These are phyloP conservation scores for Sapayoa aenigma DNA, from an alignment of 2,113 vertebrate species.

Conservation along the genomic window DNA sequence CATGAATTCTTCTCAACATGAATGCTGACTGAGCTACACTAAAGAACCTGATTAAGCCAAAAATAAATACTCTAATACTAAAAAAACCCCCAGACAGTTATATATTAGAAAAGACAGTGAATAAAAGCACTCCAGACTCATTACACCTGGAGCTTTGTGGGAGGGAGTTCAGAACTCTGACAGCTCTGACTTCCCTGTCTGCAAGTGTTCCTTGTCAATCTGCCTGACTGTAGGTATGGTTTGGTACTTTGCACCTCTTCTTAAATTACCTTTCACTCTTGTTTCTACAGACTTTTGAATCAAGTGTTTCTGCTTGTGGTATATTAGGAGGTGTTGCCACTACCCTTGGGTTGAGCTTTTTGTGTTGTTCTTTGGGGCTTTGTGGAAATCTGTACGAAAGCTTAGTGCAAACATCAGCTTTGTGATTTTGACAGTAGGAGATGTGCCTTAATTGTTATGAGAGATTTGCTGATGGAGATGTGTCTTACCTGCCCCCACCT, in stretches of 20 bases:
- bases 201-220: not conserved
- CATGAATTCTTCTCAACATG: not conserved
- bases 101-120: not conserved
- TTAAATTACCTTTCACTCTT: not conserved
- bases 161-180: not conserved
- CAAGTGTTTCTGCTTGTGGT: not conserved
- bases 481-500: not conserved
- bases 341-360: not conserved
- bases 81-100: not conserved
- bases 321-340: not conserved
- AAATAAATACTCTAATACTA: not conserved
- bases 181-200: not conserved
- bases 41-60: not conserved
- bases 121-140: fast-evolving
- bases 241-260: not conserved
- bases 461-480: not conserved
- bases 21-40: not conserved
- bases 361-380: not conserved
- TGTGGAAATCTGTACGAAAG: not conserved
- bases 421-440: not conserved
- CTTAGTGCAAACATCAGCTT: not conserved
- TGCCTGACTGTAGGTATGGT: not conserved
- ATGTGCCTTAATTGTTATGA: not conserved
- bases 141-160: not conserved
- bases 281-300: not conserved